A percentile compares a stretch with the other conserved stretches of the same genome.
Evolutionary conservation across 2,888 invertebrate species (phyloP).

Genomic region (Ceraclea dissimilis): DNA sequence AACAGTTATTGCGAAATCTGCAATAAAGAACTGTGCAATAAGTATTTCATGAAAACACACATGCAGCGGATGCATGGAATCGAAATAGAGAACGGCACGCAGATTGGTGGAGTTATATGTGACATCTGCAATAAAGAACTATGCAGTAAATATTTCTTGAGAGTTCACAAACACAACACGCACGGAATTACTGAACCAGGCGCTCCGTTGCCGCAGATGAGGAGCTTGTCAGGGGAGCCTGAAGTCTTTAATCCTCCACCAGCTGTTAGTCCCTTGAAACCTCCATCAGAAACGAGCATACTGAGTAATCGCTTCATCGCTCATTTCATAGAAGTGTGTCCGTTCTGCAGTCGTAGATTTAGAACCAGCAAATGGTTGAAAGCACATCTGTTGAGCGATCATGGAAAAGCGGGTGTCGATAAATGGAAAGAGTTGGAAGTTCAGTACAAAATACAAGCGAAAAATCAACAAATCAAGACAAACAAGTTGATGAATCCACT

Average conservation of each 20-base stretch:
- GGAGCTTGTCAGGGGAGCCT: slow-evolving; percentile 25
- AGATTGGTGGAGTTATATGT: slow-evolving; percentile 89
- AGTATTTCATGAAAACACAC: slow-evolving; percentile 99
- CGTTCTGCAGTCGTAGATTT: slow-evolving; percentile 80
- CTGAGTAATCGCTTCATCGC: slow-evolving; percentile 56
- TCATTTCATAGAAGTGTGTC: slow-evolving; percentile 70
- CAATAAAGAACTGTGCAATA: slow-evolving; percentile 98
- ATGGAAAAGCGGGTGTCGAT: slow-evolving; percentile 54
- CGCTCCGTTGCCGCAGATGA: slow-evolving; percentile 36
- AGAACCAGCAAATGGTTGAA: slow-evolving; percentile 83
- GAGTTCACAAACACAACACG: slow-evolving; percentile 96
- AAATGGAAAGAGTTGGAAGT: slow-evolving; percentile 35
- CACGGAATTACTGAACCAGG: slow-evolving; percentile 92
- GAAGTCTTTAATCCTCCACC: slow-evolving; percentile 30
- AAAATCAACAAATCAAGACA: slow-evolving; percentile 32
- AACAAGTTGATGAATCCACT: slow-evolving; percentile 32
- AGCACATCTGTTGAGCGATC: slow-evolving; percentile 79
- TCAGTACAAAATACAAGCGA: slow-evolving; percentile 24
- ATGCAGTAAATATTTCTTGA: slow-evolving; percentile 94
- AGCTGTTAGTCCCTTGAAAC: slow-evolving; percentile 28
- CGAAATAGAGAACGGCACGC: slow-evolving; percentile 85
- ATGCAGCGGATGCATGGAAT: slow-evolving; percentile 98
- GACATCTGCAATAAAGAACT: slow-evolving; percentile 98
- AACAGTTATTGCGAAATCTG: slow-evolving; percentile 95
- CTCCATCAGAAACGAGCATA: slow-evolving; percentile 34